Evolutionary conservation across 2,113 vertebrate species (phyloP), one percentile per base, ranked within the genome.

Genomic region (Erpornis zantholeuca): DNA sequence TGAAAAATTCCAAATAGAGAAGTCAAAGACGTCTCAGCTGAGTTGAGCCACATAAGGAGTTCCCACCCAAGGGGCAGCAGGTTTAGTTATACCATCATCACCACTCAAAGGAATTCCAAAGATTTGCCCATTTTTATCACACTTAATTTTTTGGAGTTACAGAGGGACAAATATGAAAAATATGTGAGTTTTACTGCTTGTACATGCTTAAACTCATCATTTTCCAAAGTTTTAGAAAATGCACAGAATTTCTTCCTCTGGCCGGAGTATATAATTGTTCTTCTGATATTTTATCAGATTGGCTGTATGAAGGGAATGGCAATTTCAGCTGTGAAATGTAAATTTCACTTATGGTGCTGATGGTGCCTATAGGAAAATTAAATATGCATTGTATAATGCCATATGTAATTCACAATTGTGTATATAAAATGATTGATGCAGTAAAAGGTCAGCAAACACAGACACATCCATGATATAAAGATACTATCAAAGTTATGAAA

Each of bases 261-360:
- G 77, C 96, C 70, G 50, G 21, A 86, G 40, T 89, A 79, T 49
- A 89, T 92, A 59, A 86, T 91, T 92, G 85, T 82, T 95, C 86
- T 90, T 96, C 92, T 96, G 78, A 93, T 95, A 70, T 95, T 97
- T 94, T 96, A 86, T 95, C 71, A 86, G 70, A 83, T 38, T 78
- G 64, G 13, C 28, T 92, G 16, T 83, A 88, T 60, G 68, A 85
- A 95, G 22, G 35, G 45, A 92, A 92, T 79, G 65, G 45, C 56
- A 68, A 83, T 95, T 88, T 96, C 76, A 92, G 29, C 63, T 83
- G 42, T 65, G 60, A 92, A 94, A 68, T 59, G 69, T 85, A 95
- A 94, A 92, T 79, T 91, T 92, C 69, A 59, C 15, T 90, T 94
- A 85, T 56, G 63, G 70, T 59, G 20, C 52, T 81, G 61, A 53